Evolutionary conservation across 2,113 vertebrate species (phyloP).

Genomic region (Nannospalax galili): DNA sequence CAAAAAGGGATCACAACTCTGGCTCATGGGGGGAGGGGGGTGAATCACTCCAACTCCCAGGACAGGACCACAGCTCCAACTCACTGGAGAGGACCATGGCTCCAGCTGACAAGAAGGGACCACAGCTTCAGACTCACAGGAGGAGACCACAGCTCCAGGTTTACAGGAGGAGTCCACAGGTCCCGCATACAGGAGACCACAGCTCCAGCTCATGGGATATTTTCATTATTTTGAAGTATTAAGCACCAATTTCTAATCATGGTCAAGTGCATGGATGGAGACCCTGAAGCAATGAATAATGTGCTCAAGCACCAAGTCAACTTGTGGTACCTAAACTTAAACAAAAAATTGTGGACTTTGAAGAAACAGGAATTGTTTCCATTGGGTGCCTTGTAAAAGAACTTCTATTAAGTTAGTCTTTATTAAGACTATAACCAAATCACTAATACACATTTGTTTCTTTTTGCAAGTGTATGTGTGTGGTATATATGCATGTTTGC

Average conservation of each 20-base stretch:
- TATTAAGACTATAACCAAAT: neutral
- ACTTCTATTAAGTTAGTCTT: neutral
- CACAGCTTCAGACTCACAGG: too few relatives aligned
- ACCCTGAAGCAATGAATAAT: neutral
- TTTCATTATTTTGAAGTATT: neutral
- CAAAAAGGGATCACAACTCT: too few relatives aligned
- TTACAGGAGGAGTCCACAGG: too few relatives aligned
- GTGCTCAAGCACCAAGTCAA: neutral
- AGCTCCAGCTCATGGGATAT: too few relatives aligned
- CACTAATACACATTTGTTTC: neutral
- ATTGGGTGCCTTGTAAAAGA: neutral
- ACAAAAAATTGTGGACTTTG: neutral
- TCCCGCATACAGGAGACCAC: too few relatives aligned
- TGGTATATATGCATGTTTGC: too few relatives aligned
- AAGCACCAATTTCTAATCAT: slow-evolving; percentile 25
- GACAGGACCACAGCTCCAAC: too few relatives aligned
- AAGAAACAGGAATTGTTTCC: neutral
- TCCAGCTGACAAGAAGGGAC: too few relatives aligned
- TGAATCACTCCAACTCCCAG: too few relatives aligned
- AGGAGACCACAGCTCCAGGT: too few relatives aligned
- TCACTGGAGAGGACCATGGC: too few relatives aligned
- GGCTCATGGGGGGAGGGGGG: too few relatives aligned
- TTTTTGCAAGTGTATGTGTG: neutral
- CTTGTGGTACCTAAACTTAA: neutral
- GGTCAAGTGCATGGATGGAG: neutral